Base-by-base conservation (phyloP, 2,797 vertebrate genomes). In the Labeo calbasu region DNA sequence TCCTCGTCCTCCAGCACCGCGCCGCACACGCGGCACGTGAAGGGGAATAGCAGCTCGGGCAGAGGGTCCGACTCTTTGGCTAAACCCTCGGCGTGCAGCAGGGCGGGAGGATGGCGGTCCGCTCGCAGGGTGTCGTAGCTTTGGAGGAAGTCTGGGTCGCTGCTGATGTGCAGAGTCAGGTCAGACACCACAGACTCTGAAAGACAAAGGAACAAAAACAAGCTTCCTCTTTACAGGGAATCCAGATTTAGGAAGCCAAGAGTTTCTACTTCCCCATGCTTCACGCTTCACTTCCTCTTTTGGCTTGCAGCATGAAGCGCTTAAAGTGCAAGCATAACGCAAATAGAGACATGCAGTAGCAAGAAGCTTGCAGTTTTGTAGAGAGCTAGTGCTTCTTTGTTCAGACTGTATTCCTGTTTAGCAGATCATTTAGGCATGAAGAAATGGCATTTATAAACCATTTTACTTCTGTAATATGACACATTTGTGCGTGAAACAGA, bases 11-110 rank as follows among this genome's bases (percentile, higher is more conserved):
- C 97, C 91, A 98, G 94, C n/a, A 97, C 96, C 84, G 95, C 95
- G 85, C 97, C 96, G 1, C 97, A 99, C 77, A 94, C 90, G 21
- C 92, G 95, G 91, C 97, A 98, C 0, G 96, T 96, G 90, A 97
- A 96, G 5, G 97, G 97, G 86, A 98, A 98, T 57, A 98, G 96
- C 89, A 98, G 95, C 83, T 97, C 97, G 0, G 97, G 96, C 43
- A 98, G 94, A 0, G 96, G 94, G 0, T 95, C 95, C 0, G 96
- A 92, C 82, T 94, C 94, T 5, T 89, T 92, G 84, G 87, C 92
- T 0, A 93, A 93, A 2, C 77, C 90, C 23, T 92, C 93, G 28
- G 92, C 4, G 83, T 88, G 89, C 53, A 91, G 79, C 65, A 90
- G 84, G 86, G 89, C 86, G 40, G 88, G 71, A 77, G 86, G 84